phyloP scores from a whole-genome alignment of 2,113 vertebrate species.

The Tympanuchus pallidicinctus region DNA sequence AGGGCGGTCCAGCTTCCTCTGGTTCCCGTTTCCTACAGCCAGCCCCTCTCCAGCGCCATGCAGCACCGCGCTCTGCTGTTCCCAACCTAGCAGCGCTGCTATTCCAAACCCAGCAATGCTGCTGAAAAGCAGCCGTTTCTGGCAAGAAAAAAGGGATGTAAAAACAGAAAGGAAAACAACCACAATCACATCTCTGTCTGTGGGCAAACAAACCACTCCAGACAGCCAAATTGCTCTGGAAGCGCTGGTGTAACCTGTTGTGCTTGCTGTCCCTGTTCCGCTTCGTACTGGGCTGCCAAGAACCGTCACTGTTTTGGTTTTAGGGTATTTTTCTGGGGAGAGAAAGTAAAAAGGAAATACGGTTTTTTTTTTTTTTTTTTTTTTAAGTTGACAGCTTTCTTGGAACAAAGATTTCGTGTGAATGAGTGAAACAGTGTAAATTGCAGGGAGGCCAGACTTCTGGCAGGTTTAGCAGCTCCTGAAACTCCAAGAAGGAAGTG shows the following conservation, averaged over 20 bases:
- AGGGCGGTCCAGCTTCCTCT: accelerated
- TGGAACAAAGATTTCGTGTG: neutral
- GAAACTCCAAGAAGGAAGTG: neutral
- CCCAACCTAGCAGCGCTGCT: neutral
- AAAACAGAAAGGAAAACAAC: neutral
- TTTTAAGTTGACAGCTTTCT: neutral
- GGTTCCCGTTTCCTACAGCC: neutral
- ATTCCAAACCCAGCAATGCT: neutral
- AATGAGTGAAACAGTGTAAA: neutral
- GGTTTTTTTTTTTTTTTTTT: neutral
- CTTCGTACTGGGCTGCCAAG: neutral
- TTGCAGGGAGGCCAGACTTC: neutral
- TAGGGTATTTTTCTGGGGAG: neutral
- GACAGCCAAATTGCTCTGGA: neutral
- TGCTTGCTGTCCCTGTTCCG: neutral
- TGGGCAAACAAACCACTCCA: neutral
- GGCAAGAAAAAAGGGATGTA: neutral
- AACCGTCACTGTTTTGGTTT: neutral
- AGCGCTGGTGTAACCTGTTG: neutral
- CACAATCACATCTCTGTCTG: neutral
- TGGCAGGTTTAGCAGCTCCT: neutral
- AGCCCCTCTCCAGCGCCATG: no score
- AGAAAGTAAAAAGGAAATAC: neutral
- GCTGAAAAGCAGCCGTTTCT: neutral
- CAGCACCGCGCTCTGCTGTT: neutral